Evolutionary conservation across 2,113 vertebrate species (phyloP).

Genomic region (Mastomys coucha): DNA sequence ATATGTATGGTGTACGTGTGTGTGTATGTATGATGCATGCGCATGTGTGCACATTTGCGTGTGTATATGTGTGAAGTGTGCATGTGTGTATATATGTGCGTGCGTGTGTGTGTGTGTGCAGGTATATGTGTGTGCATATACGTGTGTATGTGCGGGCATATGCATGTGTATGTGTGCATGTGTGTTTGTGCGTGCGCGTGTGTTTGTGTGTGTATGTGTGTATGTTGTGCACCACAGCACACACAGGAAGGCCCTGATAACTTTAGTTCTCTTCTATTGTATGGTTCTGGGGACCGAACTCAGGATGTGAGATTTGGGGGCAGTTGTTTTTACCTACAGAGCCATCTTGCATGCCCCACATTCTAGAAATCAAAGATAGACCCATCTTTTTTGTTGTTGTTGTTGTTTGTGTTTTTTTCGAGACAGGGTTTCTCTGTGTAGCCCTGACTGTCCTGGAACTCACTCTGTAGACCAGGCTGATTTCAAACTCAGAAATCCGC

Average conservation of each 20-base stretch:
- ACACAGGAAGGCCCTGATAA: neutral
- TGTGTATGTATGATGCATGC: neutral
- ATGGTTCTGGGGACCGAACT: neutral
- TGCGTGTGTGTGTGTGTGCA: neutral
- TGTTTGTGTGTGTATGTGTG: neutral
- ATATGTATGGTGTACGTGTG: neutral
- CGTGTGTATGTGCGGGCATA: neutral
- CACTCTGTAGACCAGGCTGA: too few relatives aligned
- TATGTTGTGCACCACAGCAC: neutral
- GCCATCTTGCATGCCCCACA: neutral
- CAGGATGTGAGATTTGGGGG: neutral
- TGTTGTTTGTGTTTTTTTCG: too few relatives aligned
- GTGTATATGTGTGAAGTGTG: neutral
- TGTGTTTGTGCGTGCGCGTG: neutral
- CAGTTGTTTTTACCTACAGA: neutral
- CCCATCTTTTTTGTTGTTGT: neutral
- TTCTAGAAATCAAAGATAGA: neutral
- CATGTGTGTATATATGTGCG: neutral
- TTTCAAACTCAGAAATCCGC: too few relatives aligned
- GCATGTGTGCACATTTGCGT: too few relatives aligned
- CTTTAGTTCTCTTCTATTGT: neutral
- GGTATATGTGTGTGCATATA: neutral
- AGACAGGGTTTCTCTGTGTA: too few relatives aligned
- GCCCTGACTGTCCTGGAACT: too few relatives aligned
- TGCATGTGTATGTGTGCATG: neutral